Evolutionary conservation across 2,797 vertebrate genomes (phyloP), one percentile per base, ranked within the genome.

Genomic region (Takifugu ocellatus): DNA sequence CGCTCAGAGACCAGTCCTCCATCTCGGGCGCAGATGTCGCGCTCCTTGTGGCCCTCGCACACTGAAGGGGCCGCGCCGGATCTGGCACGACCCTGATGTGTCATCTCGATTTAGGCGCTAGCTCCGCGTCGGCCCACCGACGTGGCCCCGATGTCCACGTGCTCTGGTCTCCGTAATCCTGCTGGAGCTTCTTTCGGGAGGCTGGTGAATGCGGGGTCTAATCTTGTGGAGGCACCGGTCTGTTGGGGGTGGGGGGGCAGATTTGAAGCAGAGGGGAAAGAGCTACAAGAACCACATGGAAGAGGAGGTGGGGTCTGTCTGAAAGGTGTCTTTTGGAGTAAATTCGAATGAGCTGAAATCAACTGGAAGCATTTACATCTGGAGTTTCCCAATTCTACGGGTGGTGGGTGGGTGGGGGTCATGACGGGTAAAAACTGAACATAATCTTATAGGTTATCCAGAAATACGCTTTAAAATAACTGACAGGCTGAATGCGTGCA

Each of bases 31-130:
- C 80, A 81, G 77, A 84, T 82, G 83, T 84, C 84, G 62, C 66
- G 84, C 77, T 87, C 84, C 80, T 85, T 66, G 77, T 76, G 84
- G 87, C 84, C 85, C 84, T 83, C 81, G 66, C 79, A 82, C 83
- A 68, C 60, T 74, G 72, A 83, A 21, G 71, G 63, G 71, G 77
- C 77, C 71, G 51, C 74, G 81, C 49, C n/a, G 61, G 83, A 77
- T 86, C 82, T 78, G 81, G 77, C 82, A 7, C 84, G 85, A 87
- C 87, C 84, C 86, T 75, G 82, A 84, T 86, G 83, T 87, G 87
- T 84, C 89, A 74, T 84, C 74, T 78, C 74, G 84, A 87, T 84
- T 87, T 83, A 83, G 85, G 77, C 70, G 68, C 66, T 51, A 27
- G 67, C 75, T 74, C 72, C 55, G 17, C 17, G 72, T 70, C 54